A percentile compares a stretch with the other conserved stretches of the same genome.
Conservation (phyloP, 35 echinoderm and acorn worm species). For the Anneissia japonica region DNA sequence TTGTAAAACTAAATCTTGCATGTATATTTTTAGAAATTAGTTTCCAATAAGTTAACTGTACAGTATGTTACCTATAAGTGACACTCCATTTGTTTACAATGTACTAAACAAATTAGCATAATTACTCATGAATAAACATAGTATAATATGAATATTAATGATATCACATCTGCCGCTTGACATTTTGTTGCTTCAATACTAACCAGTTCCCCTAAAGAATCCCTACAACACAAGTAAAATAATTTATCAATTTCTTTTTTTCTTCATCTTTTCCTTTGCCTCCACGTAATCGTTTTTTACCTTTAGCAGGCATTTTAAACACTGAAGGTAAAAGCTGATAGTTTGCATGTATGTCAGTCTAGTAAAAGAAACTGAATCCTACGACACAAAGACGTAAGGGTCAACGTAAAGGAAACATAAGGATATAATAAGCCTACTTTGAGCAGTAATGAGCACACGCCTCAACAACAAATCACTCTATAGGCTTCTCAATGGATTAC, state of each 20-base stretch:
- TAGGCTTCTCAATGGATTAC: too few species aligned
- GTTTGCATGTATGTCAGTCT: not conserved
- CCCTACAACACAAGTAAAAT: not conserved
- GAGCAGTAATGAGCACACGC: too few species aligned
- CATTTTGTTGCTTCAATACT: not conserved
- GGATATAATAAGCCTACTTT: not conserved
- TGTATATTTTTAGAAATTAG: not conserved
- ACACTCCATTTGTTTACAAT: not conserved
- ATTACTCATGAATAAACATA: not conserved
- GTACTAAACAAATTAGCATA: not conserved
- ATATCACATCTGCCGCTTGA: not conserved
- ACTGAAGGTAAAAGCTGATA: not conserved
- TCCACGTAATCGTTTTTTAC: not conserved
- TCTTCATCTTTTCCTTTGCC: constrained; percentile 1
- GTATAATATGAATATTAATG: not conserved
- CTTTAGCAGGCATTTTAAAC: not conserved
- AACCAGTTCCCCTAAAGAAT: not conserved
- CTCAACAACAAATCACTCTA: too few species aligned
- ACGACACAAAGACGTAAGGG: not conserved
- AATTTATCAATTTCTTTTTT: not conserved
- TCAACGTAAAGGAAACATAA: not conserved
- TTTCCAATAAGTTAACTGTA: not conserved
- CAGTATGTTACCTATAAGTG: not conserved
- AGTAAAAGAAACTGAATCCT: too few species aligned
- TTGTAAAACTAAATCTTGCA: not conserved